These are phyloP conservation scores for Microplitis mediator DNA, from an alignment of 1,140 invertebrate species.

Conservation along the genomic window DNA sequence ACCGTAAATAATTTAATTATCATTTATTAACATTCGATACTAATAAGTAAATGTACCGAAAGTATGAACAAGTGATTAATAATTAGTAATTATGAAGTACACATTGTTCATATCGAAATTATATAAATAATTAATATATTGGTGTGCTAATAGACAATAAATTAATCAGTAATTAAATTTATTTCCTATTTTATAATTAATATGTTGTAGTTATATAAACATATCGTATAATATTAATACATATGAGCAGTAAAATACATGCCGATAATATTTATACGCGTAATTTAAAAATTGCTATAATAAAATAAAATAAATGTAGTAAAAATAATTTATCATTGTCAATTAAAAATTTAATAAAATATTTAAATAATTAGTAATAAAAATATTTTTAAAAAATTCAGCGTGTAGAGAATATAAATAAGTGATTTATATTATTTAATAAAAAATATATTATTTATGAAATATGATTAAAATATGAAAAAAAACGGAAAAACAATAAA, in stretches of 20 bases:
- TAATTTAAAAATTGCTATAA: neutral
- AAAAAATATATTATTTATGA: slow-evolving; percentile 30
- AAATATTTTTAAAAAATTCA: slow-evolving; percentile 8
- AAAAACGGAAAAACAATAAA: slow-evolving; percentile 40
- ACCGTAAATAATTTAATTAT: neutral
- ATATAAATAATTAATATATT: neutral
- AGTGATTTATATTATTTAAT: neutral
- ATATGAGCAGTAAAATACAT: neutral
- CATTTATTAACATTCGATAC: neutral
- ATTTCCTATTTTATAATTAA: neutral
- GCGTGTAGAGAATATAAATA: neutral
- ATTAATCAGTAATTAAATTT: neutral
- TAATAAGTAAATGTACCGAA: neutral
- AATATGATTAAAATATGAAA: slow-evolving; percentile 39
- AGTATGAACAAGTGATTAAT: neutral
- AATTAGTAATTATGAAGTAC: no score
- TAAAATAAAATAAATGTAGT: neutral
- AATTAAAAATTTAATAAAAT: neutral
- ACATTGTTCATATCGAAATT: neutral
- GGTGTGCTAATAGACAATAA: neutral
- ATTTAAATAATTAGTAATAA: neutral
- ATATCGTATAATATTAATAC: neutral
- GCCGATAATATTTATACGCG: neutral
- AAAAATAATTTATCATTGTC: neutral
- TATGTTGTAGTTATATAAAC: neutral